phyloP scores from a whole-genome alignment of 2,113 vertebrate genomes.

The Progne subis region DNA sequence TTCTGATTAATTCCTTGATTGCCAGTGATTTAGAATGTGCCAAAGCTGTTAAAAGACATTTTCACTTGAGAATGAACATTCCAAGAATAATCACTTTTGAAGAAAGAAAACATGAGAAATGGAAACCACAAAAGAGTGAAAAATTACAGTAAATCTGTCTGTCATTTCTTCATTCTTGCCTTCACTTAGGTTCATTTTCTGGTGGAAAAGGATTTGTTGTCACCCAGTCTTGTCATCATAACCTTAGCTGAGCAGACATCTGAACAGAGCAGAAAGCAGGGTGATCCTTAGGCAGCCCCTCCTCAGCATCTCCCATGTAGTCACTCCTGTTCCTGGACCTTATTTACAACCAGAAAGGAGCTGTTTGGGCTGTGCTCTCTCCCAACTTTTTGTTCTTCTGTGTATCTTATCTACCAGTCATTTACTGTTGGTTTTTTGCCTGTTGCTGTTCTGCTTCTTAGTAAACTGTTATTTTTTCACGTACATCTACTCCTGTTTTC shows the following conservation, averaged over 20 bases:
- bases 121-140: background rate
- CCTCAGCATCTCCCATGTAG: background rate
- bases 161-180: background rate
- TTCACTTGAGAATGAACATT: background rate
- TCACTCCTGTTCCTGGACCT: accelerated
- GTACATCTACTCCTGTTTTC: accelerated
- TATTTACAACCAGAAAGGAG: background rate
- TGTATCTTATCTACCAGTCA: background rate
- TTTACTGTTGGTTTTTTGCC: background rate
- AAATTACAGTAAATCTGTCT: background rate
- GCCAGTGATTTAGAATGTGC: background rate
- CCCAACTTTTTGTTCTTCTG: background rate
- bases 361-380: background rate
- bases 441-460: background rate
- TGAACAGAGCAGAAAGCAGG: background rate
- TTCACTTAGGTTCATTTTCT: background rate
- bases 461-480: background rate
- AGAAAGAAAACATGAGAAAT: background rate
- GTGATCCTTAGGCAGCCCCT: background rate
- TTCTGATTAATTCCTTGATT: background rate
- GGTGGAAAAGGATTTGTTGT: background rate
- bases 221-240: background rate
- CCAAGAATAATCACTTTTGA: background rate
- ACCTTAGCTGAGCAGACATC: background rate
- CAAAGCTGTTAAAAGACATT: background rate